Base-by-base conservation (phyloP, 1,140 invertebrate species). In the Atta colombica region DNA sequence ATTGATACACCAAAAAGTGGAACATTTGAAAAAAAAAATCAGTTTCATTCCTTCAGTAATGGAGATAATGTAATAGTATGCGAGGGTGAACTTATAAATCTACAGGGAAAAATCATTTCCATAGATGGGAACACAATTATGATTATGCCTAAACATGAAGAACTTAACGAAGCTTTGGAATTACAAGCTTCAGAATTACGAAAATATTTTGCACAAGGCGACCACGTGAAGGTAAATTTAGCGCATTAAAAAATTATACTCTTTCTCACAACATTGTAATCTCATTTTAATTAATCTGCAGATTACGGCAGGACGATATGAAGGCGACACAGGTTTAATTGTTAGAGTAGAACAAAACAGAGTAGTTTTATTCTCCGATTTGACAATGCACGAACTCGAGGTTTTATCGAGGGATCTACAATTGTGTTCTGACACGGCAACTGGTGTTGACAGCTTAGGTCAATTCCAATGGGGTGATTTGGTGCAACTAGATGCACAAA, bases 391-490 rank as follows among this genome's bases (percentile, higher is more conserved):
- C 92, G 99, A 99, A 95, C 95, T 99, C 72, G 98, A 98, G 94
- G 97, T 98, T 7, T 91, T 98, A 35, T 98, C 98, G 0, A 96
- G 98, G 86, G 98, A 99, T 96, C 95, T 99, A 51, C 99, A 99
- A 93, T 96, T 99, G 0, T 99, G 99, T 93, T 97, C 99, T 0
- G 99, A 99, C 94, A 99, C 99, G 97, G 99, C 99, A 0, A 99
- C 99, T 39, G 99, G 99, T 75, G 99, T 99, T 0, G 99, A 99
- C 94, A 98, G 98, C 14, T 96, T 99, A 39, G 99, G 99, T 3
- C 99, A 99, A 95, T 99, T 99, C 93, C 99, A 99, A 95, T 99
- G 98, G 98, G 99, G 99, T 18, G 99, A 99, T 95, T 96, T 99
- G 89, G 99, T 99, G 1, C 98, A 99, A 93, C 94, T 99, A 7